Conservation (phyloP, 1,140 invertebrate genomes). For the Eueides isabella region DNA sequence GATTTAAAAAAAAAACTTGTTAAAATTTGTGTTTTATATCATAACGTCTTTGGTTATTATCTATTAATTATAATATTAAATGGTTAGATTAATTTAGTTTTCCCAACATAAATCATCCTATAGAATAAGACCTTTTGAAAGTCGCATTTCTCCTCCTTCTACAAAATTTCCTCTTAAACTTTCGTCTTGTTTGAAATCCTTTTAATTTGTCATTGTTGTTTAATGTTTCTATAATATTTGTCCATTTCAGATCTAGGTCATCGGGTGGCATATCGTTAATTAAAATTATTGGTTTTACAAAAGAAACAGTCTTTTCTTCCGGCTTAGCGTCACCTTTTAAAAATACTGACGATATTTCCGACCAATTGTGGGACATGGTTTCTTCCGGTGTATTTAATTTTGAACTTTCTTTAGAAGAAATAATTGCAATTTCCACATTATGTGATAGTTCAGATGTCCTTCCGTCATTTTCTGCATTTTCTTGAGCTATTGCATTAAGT, state of each 20-base stretch:
- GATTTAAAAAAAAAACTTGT: neutral
- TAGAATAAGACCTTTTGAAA: conserved; percentile 74
- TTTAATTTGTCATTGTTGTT: conserved; percentile 64
- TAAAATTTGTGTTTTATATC: neutral
- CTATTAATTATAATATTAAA: neutral
- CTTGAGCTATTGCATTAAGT: conserved; percentile 46
- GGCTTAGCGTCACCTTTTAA: conserved; percentile 49
- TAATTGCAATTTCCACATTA: conserved; percentile 56
- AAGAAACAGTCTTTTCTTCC: conserved; percentile 45
- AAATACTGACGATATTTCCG: conserved; percentile 48
- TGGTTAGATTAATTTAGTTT: neutral
- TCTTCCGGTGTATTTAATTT: conserved; percentile 53
- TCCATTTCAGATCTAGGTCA: conserved; percentile 68
- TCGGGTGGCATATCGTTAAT: conserved; percentile 69
- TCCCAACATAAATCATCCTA: conserved; percentile 44
- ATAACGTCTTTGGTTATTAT: neutral
- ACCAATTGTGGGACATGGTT: conserved; percentile 44
- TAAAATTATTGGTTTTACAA: conserved; percentile 71
- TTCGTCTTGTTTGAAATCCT: conserved; percentile 57
- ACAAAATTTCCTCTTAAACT: conserved; percentile 68
- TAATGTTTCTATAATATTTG: conserved; percentile 58
- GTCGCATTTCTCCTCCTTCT: conserved; percentile 58
- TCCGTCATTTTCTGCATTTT: conserved; percentile 48
- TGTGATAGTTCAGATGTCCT: conserved; percentile 50
- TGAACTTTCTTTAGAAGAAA: conserved; percentile 55